Evolutionary conservation across 1,140 invertebrate genomes (phyloP).

Genomic region (Adelges cooleyi): DNA sequence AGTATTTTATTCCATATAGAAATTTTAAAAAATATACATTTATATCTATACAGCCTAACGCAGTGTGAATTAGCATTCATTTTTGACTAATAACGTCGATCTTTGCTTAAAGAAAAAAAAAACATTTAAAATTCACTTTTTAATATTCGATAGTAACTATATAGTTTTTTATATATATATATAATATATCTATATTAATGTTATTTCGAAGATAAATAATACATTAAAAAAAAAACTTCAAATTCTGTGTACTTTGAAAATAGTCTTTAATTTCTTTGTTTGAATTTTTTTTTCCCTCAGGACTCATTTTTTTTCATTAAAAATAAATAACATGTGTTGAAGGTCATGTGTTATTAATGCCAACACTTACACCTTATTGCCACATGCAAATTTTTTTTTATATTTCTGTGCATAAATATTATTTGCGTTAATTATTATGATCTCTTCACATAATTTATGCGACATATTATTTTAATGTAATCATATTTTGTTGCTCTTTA

Average conservation of each 20-base stretch:
- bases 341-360: constrained; percentile 14
- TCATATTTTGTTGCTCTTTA: constrained; percentile 7
- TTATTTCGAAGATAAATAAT: neutral
- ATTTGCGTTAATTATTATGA: constrained; percentile 27
- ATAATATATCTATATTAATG: neutral
- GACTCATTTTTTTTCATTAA: constrained; percentile 10
- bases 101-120: neutral
- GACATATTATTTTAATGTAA: neutral
- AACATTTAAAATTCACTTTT: constrained; percentile 8
- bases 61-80: constrained; percentile 12
- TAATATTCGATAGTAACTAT: neutral
- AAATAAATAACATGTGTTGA: constrained; percentile 3
- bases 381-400: constrained; percentile 2
- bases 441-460: constrained; percentile 26
- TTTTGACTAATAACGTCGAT: constrained; percentile 6
- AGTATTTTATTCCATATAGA: constrained; percentile 12
- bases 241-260: constrained; percentile 8
- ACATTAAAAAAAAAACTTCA: constrained; percentile 5
- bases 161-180: constrained; percentile 3
- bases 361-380: neutral
- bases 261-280: constrained; percentile 4
- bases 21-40: no score
- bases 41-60: constrained; percentile 4
- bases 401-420: constrained; percentile 13
- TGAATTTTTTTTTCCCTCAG: neutral